phyloP scores from a whole-genome alignment of 1,140 invertebrate genomes.

The roundworm (Caenorhabditis elegans) region DNA sequence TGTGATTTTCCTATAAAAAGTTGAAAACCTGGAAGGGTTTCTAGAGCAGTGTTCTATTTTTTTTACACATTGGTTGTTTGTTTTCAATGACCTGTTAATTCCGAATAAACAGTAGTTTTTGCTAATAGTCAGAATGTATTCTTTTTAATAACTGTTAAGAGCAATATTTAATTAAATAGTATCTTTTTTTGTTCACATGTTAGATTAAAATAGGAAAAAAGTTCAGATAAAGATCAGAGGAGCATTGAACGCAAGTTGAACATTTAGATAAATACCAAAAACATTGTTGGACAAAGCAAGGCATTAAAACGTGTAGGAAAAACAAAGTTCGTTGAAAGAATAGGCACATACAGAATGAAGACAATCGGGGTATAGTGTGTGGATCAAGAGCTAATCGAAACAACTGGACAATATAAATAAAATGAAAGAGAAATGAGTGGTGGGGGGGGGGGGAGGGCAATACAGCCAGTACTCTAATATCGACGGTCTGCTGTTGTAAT shows the following conservation, averaged over 20 bases:
- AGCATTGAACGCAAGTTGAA: neutral
- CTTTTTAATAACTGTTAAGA: too few species aligned
- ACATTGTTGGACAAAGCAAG: neutral
- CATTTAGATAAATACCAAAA: conserved; percentile 6
- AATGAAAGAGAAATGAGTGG: neutral
- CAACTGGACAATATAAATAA: neutral
- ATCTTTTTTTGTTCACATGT: too few species aligned
- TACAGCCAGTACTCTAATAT: conserved; percentile 16
- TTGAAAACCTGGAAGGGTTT: too few species aligned
- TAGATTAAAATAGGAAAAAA: neutral
- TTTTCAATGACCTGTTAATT: too few species aligned
- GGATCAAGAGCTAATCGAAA: neutral
- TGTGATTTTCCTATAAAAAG: too few species aligned
- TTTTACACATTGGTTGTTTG: too few species aligned
- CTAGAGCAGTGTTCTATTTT: too few species aligned
- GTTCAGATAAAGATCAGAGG: neutral
- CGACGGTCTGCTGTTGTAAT: conserved; percentile 15
- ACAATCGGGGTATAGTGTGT: conserved; percentile 1
- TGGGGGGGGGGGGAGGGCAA: too few species aligned
- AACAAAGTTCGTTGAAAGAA: conserved; percentile 12
- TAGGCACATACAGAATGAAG: neutral
- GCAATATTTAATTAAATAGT: too few species aligned
- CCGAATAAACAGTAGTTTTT: too few species aligned
- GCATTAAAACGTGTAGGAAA: neutral
- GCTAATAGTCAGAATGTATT: too few species aligned